phyloP scores from a whole-genome alignment of 2,113 vertebrate species.

The Hydrochoerus hydrochaeris region DNA sequence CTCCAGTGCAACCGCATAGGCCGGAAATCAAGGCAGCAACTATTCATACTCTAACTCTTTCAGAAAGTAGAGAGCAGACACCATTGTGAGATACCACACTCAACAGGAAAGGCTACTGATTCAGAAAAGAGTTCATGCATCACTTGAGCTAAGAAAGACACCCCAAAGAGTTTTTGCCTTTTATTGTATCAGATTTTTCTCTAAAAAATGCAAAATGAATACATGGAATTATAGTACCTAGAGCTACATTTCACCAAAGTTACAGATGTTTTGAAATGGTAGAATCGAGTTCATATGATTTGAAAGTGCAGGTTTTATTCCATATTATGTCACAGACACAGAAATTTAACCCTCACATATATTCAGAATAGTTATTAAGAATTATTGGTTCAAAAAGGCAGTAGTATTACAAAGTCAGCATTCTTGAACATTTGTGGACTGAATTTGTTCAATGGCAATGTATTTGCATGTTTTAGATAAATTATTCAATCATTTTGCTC shows the following conservation, averaged over 20 bases:
- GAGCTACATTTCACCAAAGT: neutral
- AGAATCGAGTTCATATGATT: neutral
- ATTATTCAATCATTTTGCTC: neutral
- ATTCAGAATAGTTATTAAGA: neutral
- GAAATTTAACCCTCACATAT: neutral
- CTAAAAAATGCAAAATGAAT: neutral
- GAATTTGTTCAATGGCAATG: neutral
- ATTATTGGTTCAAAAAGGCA: neutral
- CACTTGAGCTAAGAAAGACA: neutral
- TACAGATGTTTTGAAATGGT: neutral
- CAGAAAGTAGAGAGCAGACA: neutral
- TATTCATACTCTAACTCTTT: neutral
- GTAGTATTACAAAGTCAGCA: neutral
- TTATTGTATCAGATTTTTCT: neutral
- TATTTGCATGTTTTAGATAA: neutral
- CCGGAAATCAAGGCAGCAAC: neutral
- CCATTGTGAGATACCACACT: neutral
- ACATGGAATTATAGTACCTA: neutral
- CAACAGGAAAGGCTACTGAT: neutral
- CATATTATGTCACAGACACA: neutral
- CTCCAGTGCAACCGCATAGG: neutral
- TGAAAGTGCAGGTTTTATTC: neutral
- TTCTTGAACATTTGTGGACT: neutral
- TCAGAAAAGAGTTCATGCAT: neutral
- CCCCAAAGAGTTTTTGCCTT: neutral